Percentiles rank a stretch among this genome's conserved stretches.
Evolutionary conservation across 2,888 invertebrate genomes (phyloP).

Genomic region (Epistrophe eligans): DNA sequence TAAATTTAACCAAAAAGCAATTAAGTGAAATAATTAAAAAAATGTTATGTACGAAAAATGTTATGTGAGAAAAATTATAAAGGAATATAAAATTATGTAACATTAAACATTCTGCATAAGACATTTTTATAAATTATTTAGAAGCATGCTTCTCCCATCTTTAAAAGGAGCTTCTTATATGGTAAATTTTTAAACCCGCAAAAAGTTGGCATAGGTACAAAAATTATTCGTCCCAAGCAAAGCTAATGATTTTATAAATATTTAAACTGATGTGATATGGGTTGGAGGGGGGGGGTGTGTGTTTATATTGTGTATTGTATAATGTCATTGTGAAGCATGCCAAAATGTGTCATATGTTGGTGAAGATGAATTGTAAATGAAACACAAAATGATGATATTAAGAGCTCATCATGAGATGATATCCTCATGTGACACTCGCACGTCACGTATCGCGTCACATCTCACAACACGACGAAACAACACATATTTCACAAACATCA

Average conservation of each 20-base stretch:
- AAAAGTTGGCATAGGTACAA: neutral
- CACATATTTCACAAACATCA: constrained; percentile 26
- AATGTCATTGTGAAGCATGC: constrained; percentile 60
- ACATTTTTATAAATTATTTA: neutral
- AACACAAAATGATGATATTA: constrained; percentile 43
- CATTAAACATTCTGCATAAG: no score
- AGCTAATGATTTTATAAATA: constrained; percentile 53
- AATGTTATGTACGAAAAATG: no score
- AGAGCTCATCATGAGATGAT: constrained; percentile 25
- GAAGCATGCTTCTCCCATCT: neutral
- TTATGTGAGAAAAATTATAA: neutral
- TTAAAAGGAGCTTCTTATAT: neutral
- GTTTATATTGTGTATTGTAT: neutral
- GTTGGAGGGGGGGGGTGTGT: constrained; percentile 4
- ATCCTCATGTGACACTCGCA: constrained; percentile 24
- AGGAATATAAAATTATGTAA: neutral
- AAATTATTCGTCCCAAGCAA: constrained; percentile 18
- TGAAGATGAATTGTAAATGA: constrained; percentile 56
- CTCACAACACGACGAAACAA: constrained; percentile 15
- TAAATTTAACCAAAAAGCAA: constrained; percentile 8
- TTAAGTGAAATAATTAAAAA: neutral
- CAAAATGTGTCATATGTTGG: constrained; percentile 62
- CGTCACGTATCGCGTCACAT: neutral
- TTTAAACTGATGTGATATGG: constrained; percentile 21
- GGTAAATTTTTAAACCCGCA: neutral